Evolutionary conservation across 1,140 invertebrate species (phyloP), one percentile per base, ranked within the genome.

Genomic region (Nixonia krombeini): DNA sequence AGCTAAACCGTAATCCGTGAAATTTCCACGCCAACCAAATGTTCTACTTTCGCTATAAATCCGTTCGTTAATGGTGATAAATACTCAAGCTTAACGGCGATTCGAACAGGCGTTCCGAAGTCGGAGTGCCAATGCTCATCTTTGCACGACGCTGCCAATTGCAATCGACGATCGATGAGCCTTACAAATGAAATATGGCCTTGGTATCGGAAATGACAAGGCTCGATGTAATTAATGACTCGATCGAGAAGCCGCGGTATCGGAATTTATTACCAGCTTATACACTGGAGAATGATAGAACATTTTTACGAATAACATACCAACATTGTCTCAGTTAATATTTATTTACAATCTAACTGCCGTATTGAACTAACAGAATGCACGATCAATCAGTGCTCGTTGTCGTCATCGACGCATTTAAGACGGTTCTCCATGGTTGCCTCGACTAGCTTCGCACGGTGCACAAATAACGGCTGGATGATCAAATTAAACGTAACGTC

Each of bases 201-300:
- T 10, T 9, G 31, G 55, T 56, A 40, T 15, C 53, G 70, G 70
- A 71, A 64, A 73, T 68, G 58, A 53, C 29, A 45, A 52, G 49
- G 70, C 68, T 64, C 41, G 55, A 28, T 42, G 42, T 25, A 29
- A 45, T 45, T 45, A 45, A 45, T 45, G 42, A 25, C n/a, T 28
- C 13, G 25, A 6, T 28, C 21, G 42, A 45, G n/a, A 29, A 28
- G 6, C 42, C 42, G 42, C 16, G 17, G 29, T 45, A 45, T 45
- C 9, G 25, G 42, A 45, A 45, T 45, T 45, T 25, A 45, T 45
- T 29, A 29, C 16, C 42, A 8, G 5, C 23, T 7, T n/a, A 4
- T 9, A 28, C 8, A n/a, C n/a, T n/a, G n/a, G n/a, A 6, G 17
- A 42, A 42, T 45, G n/a, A 29, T 29, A 7, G 7, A 45, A 29